Conservation (phyloP, 2,797 vertebrate genomes). For the Phrynocephalus guinanensis region DNA sequence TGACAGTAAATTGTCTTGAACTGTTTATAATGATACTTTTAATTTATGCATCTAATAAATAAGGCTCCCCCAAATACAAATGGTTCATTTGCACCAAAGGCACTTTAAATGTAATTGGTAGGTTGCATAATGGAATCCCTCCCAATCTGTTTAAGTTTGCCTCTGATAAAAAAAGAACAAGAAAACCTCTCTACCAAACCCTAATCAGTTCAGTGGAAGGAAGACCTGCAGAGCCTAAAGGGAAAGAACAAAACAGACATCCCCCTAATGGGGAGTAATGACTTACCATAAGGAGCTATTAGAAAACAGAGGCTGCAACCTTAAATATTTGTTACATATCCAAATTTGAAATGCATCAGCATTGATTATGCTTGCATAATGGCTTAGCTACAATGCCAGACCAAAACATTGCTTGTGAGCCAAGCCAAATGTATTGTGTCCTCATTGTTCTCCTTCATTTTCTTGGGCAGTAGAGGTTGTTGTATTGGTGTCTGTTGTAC, state of each 20-base stretch:
- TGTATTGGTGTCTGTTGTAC: not conserved
- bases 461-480: too few species aligned
- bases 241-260: constrained; percentile 7
- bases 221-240: constrained; percentile 36
- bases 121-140: not conserved
- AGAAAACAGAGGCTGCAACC: not conserved
- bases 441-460: not conserved
- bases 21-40: constrained; percentile 39
- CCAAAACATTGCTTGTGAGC: not conserved
- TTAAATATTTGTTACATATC: not conserved
- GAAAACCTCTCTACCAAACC: constrained; percentile 27
- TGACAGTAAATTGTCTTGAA: constrained; percentile 10
- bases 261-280: constrained; percentile 27
- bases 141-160: constrained; percentile 12
- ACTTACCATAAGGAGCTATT: not conserved
- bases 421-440: not conserved
- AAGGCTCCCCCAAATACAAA: not conserved
- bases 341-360: not conserved
- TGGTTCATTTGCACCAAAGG: not conserved
- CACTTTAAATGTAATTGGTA: constrained; percentile 4
- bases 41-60: constrained; percentile 32
- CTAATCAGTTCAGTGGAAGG: constrained; percentile 24
- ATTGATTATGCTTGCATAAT: not conserved
- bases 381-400: not conserved
- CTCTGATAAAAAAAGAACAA: constrained; percentile 19